These are phyloP conservation scores for Ptychochromis oligacanthus DNA, from an alignment of 2,113 vertebrate species.

Conservation along the genomic window DNA sequence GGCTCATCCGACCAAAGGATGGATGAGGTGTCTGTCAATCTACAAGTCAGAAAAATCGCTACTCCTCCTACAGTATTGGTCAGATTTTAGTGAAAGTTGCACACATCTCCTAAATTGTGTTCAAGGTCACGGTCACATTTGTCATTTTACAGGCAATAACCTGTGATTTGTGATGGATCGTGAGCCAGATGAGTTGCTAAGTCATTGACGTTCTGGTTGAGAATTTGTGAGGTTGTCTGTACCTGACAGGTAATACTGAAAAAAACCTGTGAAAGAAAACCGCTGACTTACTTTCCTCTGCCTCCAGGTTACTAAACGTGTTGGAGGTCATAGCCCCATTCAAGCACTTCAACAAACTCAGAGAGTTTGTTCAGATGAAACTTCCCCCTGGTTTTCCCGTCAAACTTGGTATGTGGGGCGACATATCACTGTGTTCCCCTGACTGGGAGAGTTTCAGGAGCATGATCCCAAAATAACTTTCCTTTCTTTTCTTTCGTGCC, in stretches of 20 bases:
- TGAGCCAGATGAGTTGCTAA: no score
- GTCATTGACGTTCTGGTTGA: not conserved
- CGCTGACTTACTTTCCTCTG: not conserved
- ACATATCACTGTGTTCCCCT: not conserved
- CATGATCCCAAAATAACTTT: not conserved
- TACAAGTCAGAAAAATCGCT: no score
- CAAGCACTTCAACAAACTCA: slow-evolving; percentile 99
- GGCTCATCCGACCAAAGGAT: no score
- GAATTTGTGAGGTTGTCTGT: not conserved
- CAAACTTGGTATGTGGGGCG: slow-evolving; percentile 87
- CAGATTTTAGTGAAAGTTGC: no score
- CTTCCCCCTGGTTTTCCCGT: slow-evolving; percentile 97
- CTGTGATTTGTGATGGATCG: no score
- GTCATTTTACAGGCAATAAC: no score
- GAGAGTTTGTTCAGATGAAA: slow-evolving; percentile 99
- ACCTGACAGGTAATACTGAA: not conserved
- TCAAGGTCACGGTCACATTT: no score
- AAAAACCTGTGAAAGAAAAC: not conserved
- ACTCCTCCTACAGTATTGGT: no score
- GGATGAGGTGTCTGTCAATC: no score
- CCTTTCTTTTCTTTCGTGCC: not conserved
- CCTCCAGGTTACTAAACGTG: slow-evolving; percentile 92
- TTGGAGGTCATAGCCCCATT: slow-evolving; percentile 96
- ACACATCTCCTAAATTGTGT: no score
- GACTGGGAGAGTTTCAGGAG: not conserved